Percentiles rank a stretch among this genome's conserved stretches.
Conservation (phyloP, 2,797 vertebrate species). For the Sebastes oblongus region DNA sequence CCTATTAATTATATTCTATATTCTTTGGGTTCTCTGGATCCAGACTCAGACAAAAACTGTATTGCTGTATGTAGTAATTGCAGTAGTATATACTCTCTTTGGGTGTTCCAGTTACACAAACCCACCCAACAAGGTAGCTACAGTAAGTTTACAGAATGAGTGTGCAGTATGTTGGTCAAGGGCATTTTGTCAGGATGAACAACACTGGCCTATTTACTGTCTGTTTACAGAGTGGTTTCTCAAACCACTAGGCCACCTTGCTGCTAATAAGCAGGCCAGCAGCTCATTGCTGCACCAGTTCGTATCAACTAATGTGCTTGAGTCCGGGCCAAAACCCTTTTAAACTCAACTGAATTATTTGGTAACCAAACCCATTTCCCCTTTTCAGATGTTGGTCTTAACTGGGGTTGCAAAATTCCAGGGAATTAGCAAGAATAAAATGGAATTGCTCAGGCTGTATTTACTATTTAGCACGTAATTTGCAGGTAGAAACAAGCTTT, state of each 20-base stretch:
- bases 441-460: not conserved
- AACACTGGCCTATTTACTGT: not conserved
- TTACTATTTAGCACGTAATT: not conserved
- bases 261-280: not conserved
- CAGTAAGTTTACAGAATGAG: not conserved
- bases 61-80: not conserved
- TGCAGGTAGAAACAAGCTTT: not conserved
- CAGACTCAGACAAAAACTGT: not conserved
- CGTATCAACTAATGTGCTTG: not conserved
- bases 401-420: not conserved
- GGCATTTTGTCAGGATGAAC: not conserved
- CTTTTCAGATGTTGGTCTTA: not conserved
- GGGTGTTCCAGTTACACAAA: not conserved
- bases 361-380: not conserved
- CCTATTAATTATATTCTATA: not conserved
- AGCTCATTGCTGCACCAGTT: not conserved
- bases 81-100: not conserved
- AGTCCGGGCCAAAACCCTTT: not conserved
- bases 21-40: not conserved
- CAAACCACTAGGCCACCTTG: not conserved
- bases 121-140: not conserved
- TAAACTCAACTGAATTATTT: not conserved
- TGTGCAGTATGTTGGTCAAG: constrained; percentile 6
- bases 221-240: not conserved
- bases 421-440: not conserved